Conservation (phyloP, 2,888 invertebrate species). For the Sinelater perroti region DNA sequence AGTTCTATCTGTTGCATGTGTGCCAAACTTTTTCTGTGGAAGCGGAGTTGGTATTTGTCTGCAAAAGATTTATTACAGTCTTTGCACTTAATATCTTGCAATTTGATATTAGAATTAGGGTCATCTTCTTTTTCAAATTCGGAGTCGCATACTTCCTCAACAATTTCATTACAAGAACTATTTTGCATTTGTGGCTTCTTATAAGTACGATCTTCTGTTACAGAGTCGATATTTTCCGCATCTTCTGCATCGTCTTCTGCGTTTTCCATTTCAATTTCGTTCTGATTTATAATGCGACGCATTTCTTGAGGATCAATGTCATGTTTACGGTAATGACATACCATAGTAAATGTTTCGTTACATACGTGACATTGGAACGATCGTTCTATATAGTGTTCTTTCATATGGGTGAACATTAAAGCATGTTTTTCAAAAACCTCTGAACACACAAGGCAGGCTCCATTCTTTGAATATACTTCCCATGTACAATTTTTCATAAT, state of each 20-base stretch:
- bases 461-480: constrained; percentile 32
- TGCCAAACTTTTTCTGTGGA: constrained; percentile 32
- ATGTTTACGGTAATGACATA: constrained; percentile 26
- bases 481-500: constrained; percentile 28
- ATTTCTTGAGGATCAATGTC: constrained; percentile 11
- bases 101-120: too few species aligned
- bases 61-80: constrained; percentile 25
- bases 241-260: neutral
- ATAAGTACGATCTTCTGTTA: neutral
- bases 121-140: constrained; percentile 1
- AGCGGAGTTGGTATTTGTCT: constrained; percentile 11
- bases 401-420: constrained; percentile 26
- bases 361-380: constrained; percentile 25
- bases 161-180: neutral
- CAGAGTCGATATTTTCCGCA: neutral
- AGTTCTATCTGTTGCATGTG: constrained; percentile 27
- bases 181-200: neutral
- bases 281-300: neutral
- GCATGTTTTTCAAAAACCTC: constrained; percentile 27
- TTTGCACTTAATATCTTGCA: too few species aligned
- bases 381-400: constrained; percentile 17
- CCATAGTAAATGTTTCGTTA: constrained; percentile 14
- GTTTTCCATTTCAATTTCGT: neutral
- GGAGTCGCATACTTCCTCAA: constrained; percentile 8
- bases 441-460: constrained; percentile 23